phyloP scores from a whole-genome alignment of 2,888 invertebrate genomes.

The Tiliacea aurago region DNA sequence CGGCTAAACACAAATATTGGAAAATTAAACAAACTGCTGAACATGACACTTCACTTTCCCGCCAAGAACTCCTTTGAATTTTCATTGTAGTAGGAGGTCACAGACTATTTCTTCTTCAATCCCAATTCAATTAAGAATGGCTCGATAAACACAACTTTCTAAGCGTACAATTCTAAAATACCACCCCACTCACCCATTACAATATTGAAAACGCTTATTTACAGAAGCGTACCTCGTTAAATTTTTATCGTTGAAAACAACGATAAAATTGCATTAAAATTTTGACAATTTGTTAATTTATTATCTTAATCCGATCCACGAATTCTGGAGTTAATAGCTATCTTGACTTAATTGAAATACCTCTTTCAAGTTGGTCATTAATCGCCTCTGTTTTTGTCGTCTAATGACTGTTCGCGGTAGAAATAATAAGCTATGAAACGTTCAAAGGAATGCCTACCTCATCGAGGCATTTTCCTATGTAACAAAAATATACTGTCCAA shows the following conservation, averaged over 20 bases:
- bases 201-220: slow-evolving; percentile 38
- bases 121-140: slow-evolving; percentile 8
- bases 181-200: slow-evolving; percentile 22
- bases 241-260: slow-evolving; percentile 16
- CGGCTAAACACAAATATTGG: no score
- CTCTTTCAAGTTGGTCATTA: slow-evolving; percentile 55
- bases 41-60: no score
- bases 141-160: slow-evolving; percentile 17
- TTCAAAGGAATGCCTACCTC: not conserved
- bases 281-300: slow-evolving; percentile 51
- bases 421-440: slow-evolving; percentile 14
- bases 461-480: not conserved
- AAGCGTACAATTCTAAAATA: slow-evolving; percentile 27
- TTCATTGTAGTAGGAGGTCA: not conserved
- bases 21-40: no score
- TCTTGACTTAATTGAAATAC: slow-evolving; percentile 68
- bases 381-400: slow-evolving; percentile 49
- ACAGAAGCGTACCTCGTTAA: slow-evolving; percentile 34
- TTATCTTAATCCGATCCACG: slow-evolving; percentile 47
- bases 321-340: slow-evolving; percentile 66
- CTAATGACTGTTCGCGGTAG: slow-evolving; percentile 17
- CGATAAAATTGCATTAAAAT: slow-evolving; percentile 40
- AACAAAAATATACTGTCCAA: not conserved
- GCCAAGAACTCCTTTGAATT: no score
- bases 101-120: not conserved